Evolutionary conservation across 53 echinoderm and acorn worm genomes (phyloP).

Genomic region (Astropecten irregularis): DNA sequence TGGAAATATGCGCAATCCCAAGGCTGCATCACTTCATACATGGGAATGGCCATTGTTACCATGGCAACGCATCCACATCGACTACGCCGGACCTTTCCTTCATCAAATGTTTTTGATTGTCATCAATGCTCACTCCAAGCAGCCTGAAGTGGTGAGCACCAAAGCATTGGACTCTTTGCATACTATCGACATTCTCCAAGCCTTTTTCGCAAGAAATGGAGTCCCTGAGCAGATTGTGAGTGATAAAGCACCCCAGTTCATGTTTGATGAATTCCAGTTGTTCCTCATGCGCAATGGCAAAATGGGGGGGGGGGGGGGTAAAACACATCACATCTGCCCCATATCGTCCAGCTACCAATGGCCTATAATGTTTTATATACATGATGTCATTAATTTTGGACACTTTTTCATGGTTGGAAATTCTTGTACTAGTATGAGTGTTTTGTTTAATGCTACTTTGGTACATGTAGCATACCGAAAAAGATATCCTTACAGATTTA

Average conservation of each 20-base stretch:
- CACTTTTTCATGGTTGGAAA: too few species aligned
- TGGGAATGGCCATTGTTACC: conserved; percentile 31
- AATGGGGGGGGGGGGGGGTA: too few species aligned
- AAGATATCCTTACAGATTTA: too few species aligned
- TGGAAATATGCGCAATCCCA: conserved; percentile 7
- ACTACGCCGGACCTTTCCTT: conserved; percentile 36
- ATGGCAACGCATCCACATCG: conserved; percentile 41
- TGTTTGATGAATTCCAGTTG: neutral
- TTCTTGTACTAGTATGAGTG: too few species aligned
- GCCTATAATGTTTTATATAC: too few species aligned
- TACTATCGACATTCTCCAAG: conserved; percentile 27
- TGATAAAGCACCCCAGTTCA: conserved; percentile 49
- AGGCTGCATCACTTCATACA: conserved; percentile 11
- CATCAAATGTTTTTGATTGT: conserved; percentile 39
- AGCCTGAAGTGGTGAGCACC: conserved; percentile 58
- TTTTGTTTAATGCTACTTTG: too few species aligned
- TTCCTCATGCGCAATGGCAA: conserved; percentile 31
- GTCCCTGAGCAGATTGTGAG: conserved; percentile 43
- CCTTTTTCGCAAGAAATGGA: conserved; percentile 40
- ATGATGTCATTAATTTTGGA: too few species aligned
- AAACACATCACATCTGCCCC: too few species aligned
- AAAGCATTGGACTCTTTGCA: conserved; percentile 17
- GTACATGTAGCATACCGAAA: too few species aligned
- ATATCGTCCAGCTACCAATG: conserved; percentile 55
- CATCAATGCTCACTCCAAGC: conserved; percentile 60